These are phyloP conservation scores for Sapajus apella DNA, from an alignment of 2,113 vertebrate species.

Conservation along the genomic window DNA sequence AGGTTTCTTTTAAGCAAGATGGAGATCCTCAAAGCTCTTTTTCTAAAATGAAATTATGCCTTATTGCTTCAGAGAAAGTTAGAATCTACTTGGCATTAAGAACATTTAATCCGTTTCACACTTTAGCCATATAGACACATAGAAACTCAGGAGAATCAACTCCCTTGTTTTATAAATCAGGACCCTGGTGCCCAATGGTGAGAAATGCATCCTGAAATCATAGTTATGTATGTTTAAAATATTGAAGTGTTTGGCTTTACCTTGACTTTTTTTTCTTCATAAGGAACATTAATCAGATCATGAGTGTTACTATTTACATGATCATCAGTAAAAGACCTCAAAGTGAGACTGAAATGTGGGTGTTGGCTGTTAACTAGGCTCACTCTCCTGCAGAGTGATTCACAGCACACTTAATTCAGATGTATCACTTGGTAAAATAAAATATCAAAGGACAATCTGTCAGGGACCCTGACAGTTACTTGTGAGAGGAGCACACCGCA, in stretches of 20 bases:
- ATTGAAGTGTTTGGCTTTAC: not conserved
- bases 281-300: not conserved
- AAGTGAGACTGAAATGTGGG: not conserved
- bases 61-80: not conserved
- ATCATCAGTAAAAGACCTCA: not conserved
- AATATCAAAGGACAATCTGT: not conserved
- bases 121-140: not conserved
- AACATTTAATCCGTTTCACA: not conserved
- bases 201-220: not conserved
- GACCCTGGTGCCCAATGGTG: not conserved
- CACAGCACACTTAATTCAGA: not conserved
- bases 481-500: not conserved
- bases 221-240: not conserved
- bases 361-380: not conserved
- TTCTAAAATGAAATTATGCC: not conserved
- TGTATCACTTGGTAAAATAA: not conserved
- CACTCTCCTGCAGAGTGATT: not conserved
- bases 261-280: not conserved
- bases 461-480: not conserved
- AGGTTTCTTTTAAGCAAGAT: not conserved
- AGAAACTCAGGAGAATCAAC: not conserved
- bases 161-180: not conserved
- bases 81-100: not conserved
- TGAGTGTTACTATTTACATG: not conserved
- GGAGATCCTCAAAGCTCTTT: not conserved